Conservation (phyloP, 1,140 invertebrate genomes). For the Calycopis cecrops region DNA sequence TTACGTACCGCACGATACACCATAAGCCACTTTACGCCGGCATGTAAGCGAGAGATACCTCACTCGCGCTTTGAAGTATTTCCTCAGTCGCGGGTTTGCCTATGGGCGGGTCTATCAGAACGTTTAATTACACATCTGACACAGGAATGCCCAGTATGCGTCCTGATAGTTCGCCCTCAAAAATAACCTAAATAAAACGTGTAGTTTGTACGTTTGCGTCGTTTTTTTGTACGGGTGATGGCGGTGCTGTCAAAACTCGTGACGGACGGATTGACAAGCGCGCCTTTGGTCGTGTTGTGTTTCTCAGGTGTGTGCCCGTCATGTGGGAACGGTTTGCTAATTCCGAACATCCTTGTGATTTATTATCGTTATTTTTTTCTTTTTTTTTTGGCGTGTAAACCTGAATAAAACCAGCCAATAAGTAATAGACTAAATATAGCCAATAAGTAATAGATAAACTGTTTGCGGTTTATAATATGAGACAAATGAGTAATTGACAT, state of each 20-base stretch:
- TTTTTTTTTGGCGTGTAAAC: no score
- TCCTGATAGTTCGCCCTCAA: constrained; percentile 3
- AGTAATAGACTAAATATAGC: no score
- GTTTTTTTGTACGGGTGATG: constrained; percentile 60
- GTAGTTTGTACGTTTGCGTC: constrained; percentile 35
- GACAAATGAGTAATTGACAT: no score
- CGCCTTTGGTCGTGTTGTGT: constrained; percentile 52
- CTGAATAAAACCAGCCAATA: no score
- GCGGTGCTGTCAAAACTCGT: constrained; percentile 68
- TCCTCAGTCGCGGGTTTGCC: no score
- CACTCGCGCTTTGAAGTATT: no score
- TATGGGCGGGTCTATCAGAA: no score
- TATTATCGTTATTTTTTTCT: not conserved
- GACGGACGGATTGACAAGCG: constrained; percentile 67
- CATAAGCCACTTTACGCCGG: no score
- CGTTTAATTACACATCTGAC: not conserved
- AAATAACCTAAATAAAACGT: constrained; percentile 26
- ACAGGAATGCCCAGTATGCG: constrained; percentile 2
- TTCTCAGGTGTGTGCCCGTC: constrained; percentile 58
- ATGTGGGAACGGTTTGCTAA: constrained; percentile 35
- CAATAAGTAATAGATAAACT: no score
- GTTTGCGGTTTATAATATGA: no score
- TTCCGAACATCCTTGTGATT: constrained; percentile 10
- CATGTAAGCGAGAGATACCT: no score
- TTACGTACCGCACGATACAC: no score